Evolutionary conservation across 1,140 invertebrate species (phyloP).

Genomic region (Diuraphis noxia): DNA sequence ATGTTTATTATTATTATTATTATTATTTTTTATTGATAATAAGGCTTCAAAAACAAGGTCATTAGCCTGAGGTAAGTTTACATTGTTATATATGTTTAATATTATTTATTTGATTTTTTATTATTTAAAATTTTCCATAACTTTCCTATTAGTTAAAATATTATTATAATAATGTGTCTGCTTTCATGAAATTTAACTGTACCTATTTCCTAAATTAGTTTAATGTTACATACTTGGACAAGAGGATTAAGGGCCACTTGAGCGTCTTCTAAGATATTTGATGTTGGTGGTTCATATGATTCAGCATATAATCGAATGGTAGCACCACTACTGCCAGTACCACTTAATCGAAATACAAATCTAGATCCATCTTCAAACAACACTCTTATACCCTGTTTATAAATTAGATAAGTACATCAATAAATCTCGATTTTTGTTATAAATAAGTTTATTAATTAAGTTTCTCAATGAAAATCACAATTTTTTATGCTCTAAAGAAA

Average conservation of each 20-base stretch:
- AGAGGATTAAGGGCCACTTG: constrained; percentile 84
- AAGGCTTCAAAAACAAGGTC: too few species aligned
- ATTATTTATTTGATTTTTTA: too few species aligned
- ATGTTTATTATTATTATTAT: too few species aligned
- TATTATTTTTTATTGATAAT: too few species aligned
- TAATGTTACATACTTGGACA: constrained; percentile 65
- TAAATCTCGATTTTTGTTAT: neutral
- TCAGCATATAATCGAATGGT: constrained; percentile 95
- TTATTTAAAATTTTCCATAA: too few species aligned
- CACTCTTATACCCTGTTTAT: constrained; percentile 83
- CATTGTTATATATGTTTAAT: too few species aligned
- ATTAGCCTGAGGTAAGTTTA: too few species aligned
- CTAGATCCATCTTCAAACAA: constrained; percentile 92
- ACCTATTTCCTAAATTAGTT: neutral
- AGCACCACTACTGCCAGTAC: constrained; percentile 95
- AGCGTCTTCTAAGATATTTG: constrained; percentile 72
- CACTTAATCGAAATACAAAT: constrained; percentile 90
- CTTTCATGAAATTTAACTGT: neutral
- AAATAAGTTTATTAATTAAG: neutral
- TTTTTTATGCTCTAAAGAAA: neutral
- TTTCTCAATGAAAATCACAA: neutral
- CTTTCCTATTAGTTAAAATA: too few species aligned
- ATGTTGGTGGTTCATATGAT: constrained; percentile 74
- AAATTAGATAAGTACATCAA: constrained; percentile 53
- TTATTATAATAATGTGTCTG: neutral